Evolutionary conservation across 1,140 invertebrate species (phyloP).

Genomic region (Phocides pigmalion): DNA sequence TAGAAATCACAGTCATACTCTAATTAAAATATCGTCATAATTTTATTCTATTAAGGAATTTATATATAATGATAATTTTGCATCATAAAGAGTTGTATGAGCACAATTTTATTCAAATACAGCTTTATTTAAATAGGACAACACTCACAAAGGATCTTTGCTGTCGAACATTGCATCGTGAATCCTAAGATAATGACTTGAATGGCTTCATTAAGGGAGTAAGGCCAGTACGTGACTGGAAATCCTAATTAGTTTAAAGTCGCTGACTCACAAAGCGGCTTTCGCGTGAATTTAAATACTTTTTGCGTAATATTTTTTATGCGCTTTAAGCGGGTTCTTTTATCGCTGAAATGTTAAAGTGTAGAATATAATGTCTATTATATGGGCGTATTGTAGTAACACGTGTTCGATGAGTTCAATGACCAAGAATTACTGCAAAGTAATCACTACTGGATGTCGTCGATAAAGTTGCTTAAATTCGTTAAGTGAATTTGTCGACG

Average conservation of each 20-base stretch:
- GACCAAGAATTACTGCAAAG: not conserved
- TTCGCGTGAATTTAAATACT: conserved; percentile 36
- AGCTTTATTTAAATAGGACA: too few species aligned
- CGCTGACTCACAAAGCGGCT: conserved; percentile 31
- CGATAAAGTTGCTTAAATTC: too few species aligned
- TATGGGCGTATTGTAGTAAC: conserved; percentile 30
- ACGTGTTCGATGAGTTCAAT: conserved; percentile 41
- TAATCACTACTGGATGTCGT: not conserved
- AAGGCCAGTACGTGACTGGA: conserved; percentile 58
- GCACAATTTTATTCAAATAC: conserved; percentile 4
- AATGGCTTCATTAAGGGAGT: conserved; percentile 67
- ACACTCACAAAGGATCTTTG: conserved; percentile 8
- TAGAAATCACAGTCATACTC: too few species aligned
- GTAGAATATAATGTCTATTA: conserved; percentile 18
- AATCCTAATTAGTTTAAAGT: conserved; percentile 50
- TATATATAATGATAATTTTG: too few species aligned
- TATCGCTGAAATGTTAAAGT: conserved; percentile 49
- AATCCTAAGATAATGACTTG: conserved; percentile 50
- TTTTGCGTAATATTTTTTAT: conserved; percentile 37
- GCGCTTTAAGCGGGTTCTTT: conserved; percentile 21
- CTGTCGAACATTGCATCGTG: conserved; percentile 26
- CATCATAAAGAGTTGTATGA: not conserved
- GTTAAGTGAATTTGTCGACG: too few species aligned
- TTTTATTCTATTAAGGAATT: too few species aligned
- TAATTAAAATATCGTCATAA: too few species aligned